These are phyloP conservation scores for Siniperca knerii DNA, from an alignment of 2,113 vertebrate genomes.

Conservation along the genomic window DNA sequence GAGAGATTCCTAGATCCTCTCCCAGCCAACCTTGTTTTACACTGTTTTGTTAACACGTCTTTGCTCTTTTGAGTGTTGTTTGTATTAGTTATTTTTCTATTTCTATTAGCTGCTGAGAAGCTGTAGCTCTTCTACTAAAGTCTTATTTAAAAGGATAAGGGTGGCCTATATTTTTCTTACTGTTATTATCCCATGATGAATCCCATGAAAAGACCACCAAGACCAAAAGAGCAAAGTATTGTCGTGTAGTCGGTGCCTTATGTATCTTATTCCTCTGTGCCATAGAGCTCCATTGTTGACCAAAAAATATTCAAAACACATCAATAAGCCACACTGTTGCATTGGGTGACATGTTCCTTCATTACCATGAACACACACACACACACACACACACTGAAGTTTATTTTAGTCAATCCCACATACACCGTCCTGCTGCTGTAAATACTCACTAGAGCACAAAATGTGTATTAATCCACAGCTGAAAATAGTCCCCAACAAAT, in stretches of 20 bases:
- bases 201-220: neutral
- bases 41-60: constrained; percentile 16
- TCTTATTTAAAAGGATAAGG: neutral
- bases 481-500: neutral
- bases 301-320: no score
- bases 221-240: neutral
- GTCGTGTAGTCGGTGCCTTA: no score
- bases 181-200: no score
- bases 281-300: no score
- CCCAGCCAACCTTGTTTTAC: neutral
- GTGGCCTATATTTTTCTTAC: neutral
- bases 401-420: neutral
- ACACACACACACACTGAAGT: neutral
- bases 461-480: neutral
- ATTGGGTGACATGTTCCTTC: neutral
- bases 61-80: neutral
- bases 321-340: no score
- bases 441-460: neutral
- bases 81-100: constrained; percentile 11
- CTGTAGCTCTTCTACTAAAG: neutral
- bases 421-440: neutral
- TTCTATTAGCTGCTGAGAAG: neutral
- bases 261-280: no score
- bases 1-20: constrained; percentile 1
- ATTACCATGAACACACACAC: neutral